Base-by-base conservation (phyloP, 2,797 vertebrate species). In the Craterocephalus amniculus region DNA sequence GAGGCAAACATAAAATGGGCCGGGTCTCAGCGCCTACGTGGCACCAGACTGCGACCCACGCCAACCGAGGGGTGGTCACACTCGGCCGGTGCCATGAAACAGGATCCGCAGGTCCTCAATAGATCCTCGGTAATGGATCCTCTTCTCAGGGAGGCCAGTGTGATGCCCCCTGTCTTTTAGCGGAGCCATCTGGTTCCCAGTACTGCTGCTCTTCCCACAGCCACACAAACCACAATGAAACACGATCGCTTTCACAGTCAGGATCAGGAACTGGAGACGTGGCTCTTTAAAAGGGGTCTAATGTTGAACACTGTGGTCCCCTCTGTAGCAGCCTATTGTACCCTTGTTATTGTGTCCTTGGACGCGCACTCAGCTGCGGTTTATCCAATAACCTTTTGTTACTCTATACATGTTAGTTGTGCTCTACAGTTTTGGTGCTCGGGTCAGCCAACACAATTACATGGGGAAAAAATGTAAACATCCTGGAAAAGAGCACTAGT, bases 1-100 rank as follows among this genome's bases (percentile, higher is more conserved):
- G 22, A 88, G 82, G 90, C 87, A 86, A 88, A 79, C 83, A 88
- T 87, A 87, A 79, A 88, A 81, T 58, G n/a, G 62, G 52, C 36
- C 2, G 72, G 78, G 61, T 82, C 87, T 40, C 73, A 22, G 79
- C 68, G 84, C 79, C 88, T 84, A 69, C 65, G 57, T 76, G 84
- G 85, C 89, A 84, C 87, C 89, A 66, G 71, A 70, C 31, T 51
- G 31, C 40, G 20, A 67, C 83, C 81, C 76, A 66, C 63, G 65
- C 71, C 78, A 22, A 76, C 63, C 12, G 29, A 75, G 65, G 67
- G 72, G 72, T 68, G 89, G 91, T 93, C 92, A 91, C 87, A 92
- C 87, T 84, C 85, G 85, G 82, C 72, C 81, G 79, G 49, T 86
- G 89, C 88, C 89, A 74, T 93, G 94, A 92, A 95, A 95, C 92